Base-by-base conservation (phyloP, 2,797 vertebrate species). In the Pantherophis vulpinus region DNA sequence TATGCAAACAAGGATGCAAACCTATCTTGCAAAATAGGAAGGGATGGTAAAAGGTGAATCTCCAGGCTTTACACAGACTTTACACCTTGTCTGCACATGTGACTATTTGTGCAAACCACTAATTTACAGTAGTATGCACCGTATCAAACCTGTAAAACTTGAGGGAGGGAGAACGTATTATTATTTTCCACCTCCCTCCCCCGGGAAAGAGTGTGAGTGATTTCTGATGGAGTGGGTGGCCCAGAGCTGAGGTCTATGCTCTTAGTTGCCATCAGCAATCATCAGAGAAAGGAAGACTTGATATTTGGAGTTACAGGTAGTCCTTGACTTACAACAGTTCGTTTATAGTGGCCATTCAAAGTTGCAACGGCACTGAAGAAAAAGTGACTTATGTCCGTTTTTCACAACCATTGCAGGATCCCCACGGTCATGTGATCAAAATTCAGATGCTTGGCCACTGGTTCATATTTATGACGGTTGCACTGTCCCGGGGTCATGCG, bases 51-150 rank as follows among this genome's bases (percentile, higher is more conserved):
- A 83, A 11, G 27, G 63, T 25, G 29, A 29, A 55, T 18, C 87
- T 91, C 25, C 90, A 89, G 59, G 70, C 90, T 91, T 93, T 91
- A 86, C 93, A 56, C 59, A 91, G 93, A 93, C 13, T 93, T 91
- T 91, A 91, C 93, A 91, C 93, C 70, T 93, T 93, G 90, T 93
- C 90, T 93, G 90, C 93, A 93, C 59, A 79, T 89, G 90, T 56
- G 59, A 86, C 63, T 93, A 83, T 51, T 90, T 88, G 56, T 88
- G 89, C 93, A 87, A 94, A 86, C 83, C 63, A 83, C 63, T n/a
- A 42, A 90, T 88, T 88, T 61, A 59, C 58, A 59, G 5, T 59
- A 91, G 51, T 91, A 89, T 93, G 93, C 90, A 93, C 93, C 87
- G 47, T 63, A 70, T 93, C 87, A n/a, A 74, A 89, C 89, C 89